Evolutionary conservation across 2,113 vertebrate species (phyloP).

Genomic region (Otis tarda): DNA sequence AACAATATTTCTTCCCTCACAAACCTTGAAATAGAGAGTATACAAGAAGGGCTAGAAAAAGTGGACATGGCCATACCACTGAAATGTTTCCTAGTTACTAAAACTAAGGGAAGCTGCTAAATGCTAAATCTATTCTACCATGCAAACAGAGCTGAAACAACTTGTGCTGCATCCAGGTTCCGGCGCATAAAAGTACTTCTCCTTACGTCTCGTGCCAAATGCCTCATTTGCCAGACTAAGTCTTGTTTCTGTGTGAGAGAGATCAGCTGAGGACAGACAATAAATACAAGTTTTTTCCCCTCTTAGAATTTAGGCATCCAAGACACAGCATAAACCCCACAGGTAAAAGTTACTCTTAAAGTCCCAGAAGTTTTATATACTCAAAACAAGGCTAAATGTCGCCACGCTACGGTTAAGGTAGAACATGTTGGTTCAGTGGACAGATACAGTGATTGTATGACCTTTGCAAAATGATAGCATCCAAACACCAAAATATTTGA

Average conservation of each 20-base stretch:
- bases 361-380: not conserved
- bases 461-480: not conserved
- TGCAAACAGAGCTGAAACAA: constrained; percentile 63
- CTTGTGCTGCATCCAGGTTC: constrained; percentile 60
- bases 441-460: not conserved
- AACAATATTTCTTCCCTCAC: constrained; percentile 23
- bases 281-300: not conserved
- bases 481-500: not conserved
- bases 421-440: not conserved
- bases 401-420: not conserved
- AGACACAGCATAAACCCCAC: not conserved
- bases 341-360: not conserved
- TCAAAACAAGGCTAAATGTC: not conserved
- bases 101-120: constrained; percentile 48
- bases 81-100: constrained; percentile 65
- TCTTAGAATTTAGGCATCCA: not conserved
- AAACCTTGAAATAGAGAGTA: constrained; percentile 8
- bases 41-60: constrained; percentile 19
- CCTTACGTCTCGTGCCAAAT: constrained; percentile 57
- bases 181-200: constrained; percentile 54
- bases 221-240: constrained; percentile 48
- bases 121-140: constrained; percentile 50
- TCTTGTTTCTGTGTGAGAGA: constrained; percentile 40
- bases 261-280: constrained; percentile 50
- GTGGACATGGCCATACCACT: not conserved